Conservation (phyloP, 2,888 invertebrate genomes). For the Caenorhabditis sp. region DNA sequence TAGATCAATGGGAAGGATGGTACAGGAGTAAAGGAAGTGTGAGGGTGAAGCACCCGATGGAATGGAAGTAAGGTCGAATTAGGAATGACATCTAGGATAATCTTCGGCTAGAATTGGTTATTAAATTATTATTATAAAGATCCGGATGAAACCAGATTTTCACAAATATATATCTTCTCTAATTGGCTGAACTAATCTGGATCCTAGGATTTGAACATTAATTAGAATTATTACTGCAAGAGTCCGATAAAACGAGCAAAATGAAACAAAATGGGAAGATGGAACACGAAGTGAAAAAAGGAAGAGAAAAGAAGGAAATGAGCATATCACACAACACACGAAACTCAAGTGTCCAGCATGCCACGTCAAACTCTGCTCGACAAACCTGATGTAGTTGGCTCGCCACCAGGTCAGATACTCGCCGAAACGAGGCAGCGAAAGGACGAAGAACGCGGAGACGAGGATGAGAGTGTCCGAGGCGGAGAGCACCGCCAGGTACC, state of each 20-base stretch:
- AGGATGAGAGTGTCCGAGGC: conserved; percentile 74
- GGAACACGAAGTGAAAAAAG: too few relatives aligned
- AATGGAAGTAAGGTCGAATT: too few relatives aligned
- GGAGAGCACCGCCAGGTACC: conserved; percentile 75
- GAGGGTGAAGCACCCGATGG: background rate
- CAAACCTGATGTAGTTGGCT: conserved; percentile 72
- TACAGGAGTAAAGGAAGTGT: conserved; percentile 6
- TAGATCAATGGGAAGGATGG: background rate
- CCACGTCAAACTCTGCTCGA: background rate
- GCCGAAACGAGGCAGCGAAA: conserved; percentile 74
- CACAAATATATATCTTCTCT: too few relatives aligned
- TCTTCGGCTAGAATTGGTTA: background rate
- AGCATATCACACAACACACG: conserved; percentile 1
- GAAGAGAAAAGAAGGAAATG: background rate
- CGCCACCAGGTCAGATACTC: conserved; percentile 71
- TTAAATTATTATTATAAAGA: too few relatives aligned
- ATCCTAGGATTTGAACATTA: too few relatives aligned
- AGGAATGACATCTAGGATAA: background rate
- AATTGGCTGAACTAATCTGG: too few relatives aligned
- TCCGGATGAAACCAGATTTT: too few relatives aligned
- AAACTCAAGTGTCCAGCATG: background rate
- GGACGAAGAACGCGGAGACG: conserved; percentile 75
- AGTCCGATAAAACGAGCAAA: too few relatives aligned
- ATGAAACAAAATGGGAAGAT: too few relatives aligned
- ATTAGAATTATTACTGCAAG: too few relatives aligned